A percentile compares a stretch with the other conserved stretches of the same genome.
These are phyloP conservation scores for Corynorhinus townsendii DNA, from an alignment of 2,113 vertebrate genomes.

Conservation along the genomic window DNA sequence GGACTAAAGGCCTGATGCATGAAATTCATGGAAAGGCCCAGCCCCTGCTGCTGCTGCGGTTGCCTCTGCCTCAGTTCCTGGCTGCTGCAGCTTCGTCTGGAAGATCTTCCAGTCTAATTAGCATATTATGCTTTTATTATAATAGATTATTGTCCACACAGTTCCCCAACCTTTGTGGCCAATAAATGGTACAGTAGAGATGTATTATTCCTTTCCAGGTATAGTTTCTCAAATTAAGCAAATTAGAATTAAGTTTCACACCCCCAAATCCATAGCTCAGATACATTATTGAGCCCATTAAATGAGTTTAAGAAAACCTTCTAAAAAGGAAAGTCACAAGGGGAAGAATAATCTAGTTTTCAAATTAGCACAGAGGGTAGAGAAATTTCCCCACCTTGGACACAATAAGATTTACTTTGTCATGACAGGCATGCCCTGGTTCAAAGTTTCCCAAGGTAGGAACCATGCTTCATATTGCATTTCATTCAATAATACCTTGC, in stretches of 20 bases:
- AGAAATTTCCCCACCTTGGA: neutral
- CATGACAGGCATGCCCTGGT: neutral
- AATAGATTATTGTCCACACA: rapidly evolving
- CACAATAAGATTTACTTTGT: neutral
- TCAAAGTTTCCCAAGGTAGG: neutral
- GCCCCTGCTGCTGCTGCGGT: too few species aligned
- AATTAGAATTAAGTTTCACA: neutral
- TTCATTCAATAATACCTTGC: neutral
- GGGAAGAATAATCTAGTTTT: neutral
- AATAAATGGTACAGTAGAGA: rapidly evolving
- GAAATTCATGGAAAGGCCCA: too few species aligned
- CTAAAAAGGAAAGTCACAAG: neutral
- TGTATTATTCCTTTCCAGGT: neutral
- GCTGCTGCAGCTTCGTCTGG: rapidly evolving
- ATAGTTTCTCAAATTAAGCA: neutral
- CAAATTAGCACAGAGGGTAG: neutral
- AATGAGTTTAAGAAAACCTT: neutral
- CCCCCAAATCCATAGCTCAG: neutral
- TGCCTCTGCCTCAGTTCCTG: too few species aligned
- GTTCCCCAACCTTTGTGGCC: rapidly evolving
- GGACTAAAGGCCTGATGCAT: too few species aligned
- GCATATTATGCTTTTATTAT: too few species aligned
- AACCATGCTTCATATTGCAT: neutral
- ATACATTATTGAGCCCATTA: neutral
- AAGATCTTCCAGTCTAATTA: too few species aligned